A percentile compares a stretch with the other conserved stretches of the same genome.
phyloP scores from a whole-genome alignment of 2,888 invertebrate genomes.

The Alcis repandata region DNA sequence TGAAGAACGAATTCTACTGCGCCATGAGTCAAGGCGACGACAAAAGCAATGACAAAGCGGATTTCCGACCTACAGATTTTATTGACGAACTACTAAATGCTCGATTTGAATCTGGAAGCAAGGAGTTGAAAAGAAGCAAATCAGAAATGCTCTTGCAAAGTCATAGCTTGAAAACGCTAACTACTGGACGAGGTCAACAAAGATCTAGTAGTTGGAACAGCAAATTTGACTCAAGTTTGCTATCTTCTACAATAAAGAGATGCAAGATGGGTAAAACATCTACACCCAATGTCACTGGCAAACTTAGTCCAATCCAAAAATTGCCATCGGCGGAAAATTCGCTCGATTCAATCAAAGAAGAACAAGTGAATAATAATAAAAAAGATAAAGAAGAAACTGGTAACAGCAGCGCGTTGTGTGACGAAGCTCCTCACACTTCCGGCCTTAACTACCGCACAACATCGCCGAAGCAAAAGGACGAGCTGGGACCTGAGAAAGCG shows the following conservation, averaged over 20 bases:
- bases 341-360: constrained; percentile 75
- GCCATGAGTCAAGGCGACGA: constrained; percentile 78
- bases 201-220: constrained; percentile 91
- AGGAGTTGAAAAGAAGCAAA: constrained; percentile 89
- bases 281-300: constrained; percentile 70
- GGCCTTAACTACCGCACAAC: constrained; percentile 76
- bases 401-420: constrained; percentile 63
- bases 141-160: constrained; percentile 87
- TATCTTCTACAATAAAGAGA: constrained; percentile 88
- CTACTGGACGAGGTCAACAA: constrained; percentile 87
- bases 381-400: constrained; percentile 70
- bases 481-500: constrained; percentile 64
- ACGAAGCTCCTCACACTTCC: constrained; percentile 78
- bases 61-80: constrained; percentile 83
- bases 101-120: constrained; percentile 78
- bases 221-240: constrained; percentile 88
- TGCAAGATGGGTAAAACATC: constrained; percentile 87
- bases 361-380: constrained; percentile 63
- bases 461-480: constrained; percentile 78
- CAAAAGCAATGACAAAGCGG: constrained; percentile 77
- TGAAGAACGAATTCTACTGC: constrained; percentile 87
- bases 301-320: constrained; percentile 77
- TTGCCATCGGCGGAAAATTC: constrained; percentile 64
- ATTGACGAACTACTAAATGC: constrained; percentile 86
- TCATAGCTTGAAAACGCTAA: constrained; percentile 80